Percentiles rank a stretch among this genome's conserved stretches.
Evolutionary conservation across 2,888 invertebrate species (phyloP).

Genomic region (Polyploca ridens): DNA sequence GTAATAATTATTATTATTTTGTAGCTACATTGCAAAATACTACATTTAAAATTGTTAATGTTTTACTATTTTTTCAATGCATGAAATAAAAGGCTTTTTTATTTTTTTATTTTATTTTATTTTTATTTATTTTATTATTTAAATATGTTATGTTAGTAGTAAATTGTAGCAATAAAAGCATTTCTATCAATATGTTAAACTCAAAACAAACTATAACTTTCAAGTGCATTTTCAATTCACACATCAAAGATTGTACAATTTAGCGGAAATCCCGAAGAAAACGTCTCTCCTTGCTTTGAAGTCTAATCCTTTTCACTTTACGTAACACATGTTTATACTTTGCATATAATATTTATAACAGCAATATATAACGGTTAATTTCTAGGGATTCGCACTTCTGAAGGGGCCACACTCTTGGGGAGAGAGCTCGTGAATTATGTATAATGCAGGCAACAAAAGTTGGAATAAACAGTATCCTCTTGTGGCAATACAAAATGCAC

Average conservation of each 20-base stretch:
- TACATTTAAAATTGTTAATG: no score
- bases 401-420: neutral
- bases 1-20: no score
- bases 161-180: no score
- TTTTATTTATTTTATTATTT: no score
- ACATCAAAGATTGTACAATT: neutral
- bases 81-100: no score
- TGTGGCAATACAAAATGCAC: neutral
- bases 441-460: neutral
- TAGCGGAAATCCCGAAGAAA: neutral
- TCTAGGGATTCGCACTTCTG: neutral
- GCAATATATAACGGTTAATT: neutral
- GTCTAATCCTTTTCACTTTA: neutral
- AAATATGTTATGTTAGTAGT: no score
- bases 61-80: no score
- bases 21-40: no score
- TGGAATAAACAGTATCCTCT: neutral
- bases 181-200: no score
- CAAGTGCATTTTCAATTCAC: no score
- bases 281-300: neutral
- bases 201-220: no score
- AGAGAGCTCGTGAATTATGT: neutral
- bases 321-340: neutral
- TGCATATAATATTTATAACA: neutral
- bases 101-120: no score